Base-by-base conservation (phyloP, 2,113 vertebrate species). In the Periophthalmodon schlosseri region DNA sequence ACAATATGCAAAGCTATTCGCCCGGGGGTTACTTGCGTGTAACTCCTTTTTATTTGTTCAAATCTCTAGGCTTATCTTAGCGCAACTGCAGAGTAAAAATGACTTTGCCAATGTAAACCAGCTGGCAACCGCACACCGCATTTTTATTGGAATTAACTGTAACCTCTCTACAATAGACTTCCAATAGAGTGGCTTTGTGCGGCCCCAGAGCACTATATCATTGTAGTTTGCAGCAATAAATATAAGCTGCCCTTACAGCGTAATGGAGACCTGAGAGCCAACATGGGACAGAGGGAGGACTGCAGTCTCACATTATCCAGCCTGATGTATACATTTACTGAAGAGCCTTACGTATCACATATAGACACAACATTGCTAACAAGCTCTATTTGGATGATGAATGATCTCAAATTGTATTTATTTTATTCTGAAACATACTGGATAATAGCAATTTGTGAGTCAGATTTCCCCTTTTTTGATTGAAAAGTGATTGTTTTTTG, bases 11-110 rank as follows among this genome's bases (percentile, higher is more conserved):
- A 78, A 79, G 80, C 68, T 78, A 66, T 81, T 83, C 36, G 80
- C 90, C 85, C 18, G 61, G 75, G 80, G 89, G 74, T 57, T 74
- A 54, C 70, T 70, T 61, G 78, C 81, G 75, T 83, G 73, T 78
- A 88, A 88, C 79, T 77, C 75, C 21, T 82, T 86, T 60, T 86
- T 79, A 89, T 93, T 90, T 90, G 78, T 79, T 86, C 79, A 84
- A 86, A 84, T 91, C 73, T 79, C 74, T 84, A 34, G 57, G 75
- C 68, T 84, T 87, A 85, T 88, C 72, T 84, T 68, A 75, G 70
- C 46, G 58, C 75, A 69, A 78, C 77, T 79, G 82, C 58, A 69
- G 39, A 84, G 80, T 46, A 82, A 73, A 63, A 78, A 79, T 80
- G 50, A 80, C 68, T 84, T 76, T 70, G 67, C 68, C 60, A 76